Evolutionary conservation across 2,888 invertebrate genomes (phyloP).

Genomic region (Thumatha senex): DNA sequence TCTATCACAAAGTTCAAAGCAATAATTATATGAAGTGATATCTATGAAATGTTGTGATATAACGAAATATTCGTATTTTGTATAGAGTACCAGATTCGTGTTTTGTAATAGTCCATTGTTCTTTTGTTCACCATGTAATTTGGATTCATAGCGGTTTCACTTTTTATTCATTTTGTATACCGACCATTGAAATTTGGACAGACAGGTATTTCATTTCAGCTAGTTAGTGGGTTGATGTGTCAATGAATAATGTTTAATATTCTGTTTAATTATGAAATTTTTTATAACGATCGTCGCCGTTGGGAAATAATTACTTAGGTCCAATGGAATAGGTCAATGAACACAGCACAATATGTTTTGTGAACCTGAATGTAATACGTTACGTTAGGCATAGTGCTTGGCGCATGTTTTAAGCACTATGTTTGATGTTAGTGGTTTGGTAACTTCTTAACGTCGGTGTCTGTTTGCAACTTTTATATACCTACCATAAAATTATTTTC

Average conservation of each 20-base stretch:
- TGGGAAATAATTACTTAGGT: not conserved
- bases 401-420: too few relatives aligned
- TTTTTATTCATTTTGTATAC: slow-evolving; percentile 25
- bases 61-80: slow-evolving; percentile 39
- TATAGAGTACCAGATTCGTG: slow-evolving; percentile 23
- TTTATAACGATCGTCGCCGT: not conserved
- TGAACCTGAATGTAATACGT: too few relatives aligned
- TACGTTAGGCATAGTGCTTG: too few relatives aligned
- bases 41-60: slow-evolving; percentile 9
- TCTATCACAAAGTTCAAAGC: slow-evolving; percentile 2
- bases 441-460: too few relatives aligned
- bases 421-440: too few relatives aligned
- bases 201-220: not conserved
- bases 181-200: slow-evolving; percentile 21
- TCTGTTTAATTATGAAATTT: not conserved
- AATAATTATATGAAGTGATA: slow-evolving; percentile 9
- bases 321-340: not conserved
- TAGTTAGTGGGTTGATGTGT: not conserved
- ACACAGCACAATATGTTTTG: too few relatives aligned
- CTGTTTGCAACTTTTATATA: too few relatives aligned
- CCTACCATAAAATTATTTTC: too few relatives aligned
- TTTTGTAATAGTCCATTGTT: slow-evolving; percentile 40
- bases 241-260: not conserved
- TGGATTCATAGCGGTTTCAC: slow-evolving; percentile 27
- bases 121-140: slow-evolving; percentile 31